A percentile compares a stretch with the other conserved stretches of the same genome.
phyloP scores from a whole-genome alignment of 2,797 vertebrate species.

The Scolopax rusticola region DNA sequence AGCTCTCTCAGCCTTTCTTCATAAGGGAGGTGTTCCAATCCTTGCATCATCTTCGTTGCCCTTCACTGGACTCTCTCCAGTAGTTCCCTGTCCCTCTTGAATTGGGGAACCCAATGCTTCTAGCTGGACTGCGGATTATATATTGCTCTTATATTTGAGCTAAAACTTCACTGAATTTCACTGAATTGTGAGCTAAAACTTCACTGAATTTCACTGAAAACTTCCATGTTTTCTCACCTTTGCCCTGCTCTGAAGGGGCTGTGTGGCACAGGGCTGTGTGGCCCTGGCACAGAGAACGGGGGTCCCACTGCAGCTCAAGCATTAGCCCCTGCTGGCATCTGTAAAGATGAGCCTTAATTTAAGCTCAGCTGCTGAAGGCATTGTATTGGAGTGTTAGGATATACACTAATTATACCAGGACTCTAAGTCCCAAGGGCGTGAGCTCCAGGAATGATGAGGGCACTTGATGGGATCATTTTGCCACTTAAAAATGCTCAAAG shows the following conservation, averaged over 20 bases:
- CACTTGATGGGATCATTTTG: neutral
- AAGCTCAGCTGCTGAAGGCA: neutral
- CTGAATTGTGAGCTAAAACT: no score
- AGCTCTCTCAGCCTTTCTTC: no score
- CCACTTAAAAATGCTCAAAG: neutral
- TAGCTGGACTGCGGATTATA: accelerated
- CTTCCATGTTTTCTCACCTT: neutral
- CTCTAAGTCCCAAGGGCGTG: neutral
- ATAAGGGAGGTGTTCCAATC: no score
- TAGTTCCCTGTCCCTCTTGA: no score
- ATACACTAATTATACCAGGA: neutral
- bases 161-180: neutral
- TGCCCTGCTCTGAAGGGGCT: neutral
- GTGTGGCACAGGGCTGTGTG: no score
- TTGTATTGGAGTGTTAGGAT: neutral
- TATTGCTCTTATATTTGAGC: neutral
- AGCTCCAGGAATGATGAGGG: neutral
- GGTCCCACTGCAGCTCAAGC: neutral
- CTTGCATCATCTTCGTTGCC: no score
- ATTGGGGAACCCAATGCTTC: neutral
- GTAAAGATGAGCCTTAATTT: neutral
- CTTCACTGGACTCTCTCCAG: no score
- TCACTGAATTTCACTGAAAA: neutral
- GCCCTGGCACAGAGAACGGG: neutral
- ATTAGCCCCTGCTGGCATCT: neutral